Evolutionary conservation across 2,888 invertebrate species (phyloP).

Genomic region (Pachycephus smyrnensis): DNA sequence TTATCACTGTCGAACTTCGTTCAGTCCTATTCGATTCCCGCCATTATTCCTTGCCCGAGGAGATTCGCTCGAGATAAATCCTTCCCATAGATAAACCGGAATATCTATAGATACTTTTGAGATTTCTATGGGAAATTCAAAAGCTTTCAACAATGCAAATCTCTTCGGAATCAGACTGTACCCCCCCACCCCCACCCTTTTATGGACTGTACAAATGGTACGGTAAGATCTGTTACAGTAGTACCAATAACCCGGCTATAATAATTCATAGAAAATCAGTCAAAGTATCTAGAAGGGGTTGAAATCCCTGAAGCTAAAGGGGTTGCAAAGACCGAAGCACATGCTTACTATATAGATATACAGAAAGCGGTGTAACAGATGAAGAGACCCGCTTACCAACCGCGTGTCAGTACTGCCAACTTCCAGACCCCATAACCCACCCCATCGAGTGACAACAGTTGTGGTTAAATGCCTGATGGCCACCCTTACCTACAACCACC

Average conservation of each 20-base stretch:
- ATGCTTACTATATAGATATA: neutral
- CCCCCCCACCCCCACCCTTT: too few relatives aligned
- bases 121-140: too few relatives aligned
- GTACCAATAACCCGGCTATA: neutral
- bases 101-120: too few relatives aligned
- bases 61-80: neutral
- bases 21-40: neutral
- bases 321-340: neutral
- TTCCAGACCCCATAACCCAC: slow-evolving; percentile 43
- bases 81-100: too few relatives aligned
- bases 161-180: neutral
- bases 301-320: neutral
- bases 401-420: slow-evolving; percentile 3
- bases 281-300: neutral
- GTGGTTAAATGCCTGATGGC: slow-evolving; percentile 62
- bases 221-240: neutral
- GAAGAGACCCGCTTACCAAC: neutral
- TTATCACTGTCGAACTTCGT: neutral
- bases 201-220: neutral
- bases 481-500: slow-evolving; percentile 21
- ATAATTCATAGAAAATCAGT: neutral
- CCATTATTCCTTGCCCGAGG: too few relatives aligned
- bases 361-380: neutral
- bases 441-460: slow-evolving; percentile 63
- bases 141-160: neutral